Conservation (phyloP, 2,888 invertebrate species). For the Drosophila affinis region DNA sequence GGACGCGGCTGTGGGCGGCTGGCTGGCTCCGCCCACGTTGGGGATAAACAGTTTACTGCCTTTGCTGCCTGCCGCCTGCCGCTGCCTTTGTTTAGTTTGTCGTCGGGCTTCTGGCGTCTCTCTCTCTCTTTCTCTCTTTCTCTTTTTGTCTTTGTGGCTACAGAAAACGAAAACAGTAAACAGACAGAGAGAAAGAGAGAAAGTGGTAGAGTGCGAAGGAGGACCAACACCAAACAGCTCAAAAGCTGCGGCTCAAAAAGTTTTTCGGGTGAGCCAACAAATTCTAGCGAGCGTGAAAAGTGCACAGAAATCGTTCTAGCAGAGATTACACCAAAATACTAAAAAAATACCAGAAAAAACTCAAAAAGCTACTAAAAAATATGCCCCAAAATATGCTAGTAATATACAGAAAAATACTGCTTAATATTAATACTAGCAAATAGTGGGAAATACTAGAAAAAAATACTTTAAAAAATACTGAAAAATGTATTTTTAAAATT, state of each 20-base stretch:
- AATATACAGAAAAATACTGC: too few species aligned
- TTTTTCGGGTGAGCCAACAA: conserved; percentile 20
- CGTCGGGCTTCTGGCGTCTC: conserved; percentile 1
- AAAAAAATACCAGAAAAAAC: not conserved
- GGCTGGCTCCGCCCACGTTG: not conserved
- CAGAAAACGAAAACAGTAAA: not conserved
- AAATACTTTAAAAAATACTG: not conserved
- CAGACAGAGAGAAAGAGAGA: not conserved
- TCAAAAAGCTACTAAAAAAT: too few species aligned
- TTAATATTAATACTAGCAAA: not conserved
- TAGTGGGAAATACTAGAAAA: too few species aligned
- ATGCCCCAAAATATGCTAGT: too few species aligned
- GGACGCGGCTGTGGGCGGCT: not conserved
- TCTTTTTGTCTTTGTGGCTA: not conserved
- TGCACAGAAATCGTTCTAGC: not conserved
- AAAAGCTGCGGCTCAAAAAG: conserved; percentile 9
- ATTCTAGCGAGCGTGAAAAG: not conserved
- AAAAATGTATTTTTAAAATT: not conserved
- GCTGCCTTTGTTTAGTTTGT: conserved; percentile 29
- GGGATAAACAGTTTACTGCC: conserved; percentile 40
- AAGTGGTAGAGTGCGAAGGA: not conserved
- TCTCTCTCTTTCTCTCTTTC: not conserved
- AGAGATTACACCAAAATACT: too few species aligned
- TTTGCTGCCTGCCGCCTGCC: not conserved
- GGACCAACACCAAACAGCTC: conserved; percentile 15